A percentile compares a stretch with the other conserved stretches of the same genome.
Conservation (phyloP, 2,888 invertebrate genomes). For the Carcina quercana region DNA sequence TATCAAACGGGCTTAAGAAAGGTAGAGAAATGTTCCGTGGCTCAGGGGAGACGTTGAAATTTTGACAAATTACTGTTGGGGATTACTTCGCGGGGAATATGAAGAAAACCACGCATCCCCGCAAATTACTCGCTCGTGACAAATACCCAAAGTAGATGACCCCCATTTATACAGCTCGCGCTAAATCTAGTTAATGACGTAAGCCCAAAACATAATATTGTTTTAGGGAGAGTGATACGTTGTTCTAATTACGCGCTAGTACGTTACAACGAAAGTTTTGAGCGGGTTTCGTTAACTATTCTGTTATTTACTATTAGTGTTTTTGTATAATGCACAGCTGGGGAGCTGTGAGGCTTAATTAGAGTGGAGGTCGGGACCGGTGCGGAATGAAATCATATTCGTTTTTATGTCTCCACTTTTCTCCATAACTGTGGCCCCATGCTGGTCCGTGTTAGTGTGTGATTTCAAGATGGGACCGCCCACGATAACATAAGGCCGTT, state of each 20-base stretch:
- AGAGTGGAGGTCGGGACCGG: no score
- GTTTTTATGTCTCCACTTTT: no score
- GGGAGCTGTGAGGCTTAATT: no score
- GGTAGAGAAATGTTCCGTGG: conserved; percentile 21
- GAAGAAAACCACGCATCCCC: conserved; percentile 53
- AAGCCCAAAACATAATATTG: conserved; percentile 26
- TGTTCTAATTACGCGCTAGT: conserved; percentile 12
- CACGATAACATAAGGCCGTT: no score
- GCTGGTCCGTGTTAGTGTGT: no score
- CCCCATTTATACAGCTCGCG: conserved; percentile 22
- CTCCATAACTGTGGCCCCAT: no score
- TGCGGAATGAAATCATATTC: no score
- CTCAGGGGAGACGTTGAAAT: conserved; percentile 42
- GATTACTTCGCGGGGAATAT: conserved; percentile 52
- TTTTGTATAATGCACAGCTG: no score
- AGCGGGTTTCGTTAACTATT: conserved; percentile 11
- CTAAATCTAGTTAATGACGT: conserved; percentile 34
- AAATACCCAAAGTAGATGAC: conserved; percentile 44
- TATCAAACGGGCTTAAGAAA: conserved; percentile 37
- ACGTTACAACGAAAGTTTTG: conserved; percentile 7
- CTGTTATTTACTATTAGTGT: no score
- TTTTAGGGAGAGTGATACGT: conserved; percentile 15
- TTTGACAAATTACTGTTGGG: conserved; percentile 56
- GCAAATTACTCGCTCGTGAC: conserved; percentile 52
- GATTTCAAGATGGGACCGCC: no score